Base-by-base conservation (phyloP, 1,140 invertebrate genomes). In the Micrasema minimum region DNA sequence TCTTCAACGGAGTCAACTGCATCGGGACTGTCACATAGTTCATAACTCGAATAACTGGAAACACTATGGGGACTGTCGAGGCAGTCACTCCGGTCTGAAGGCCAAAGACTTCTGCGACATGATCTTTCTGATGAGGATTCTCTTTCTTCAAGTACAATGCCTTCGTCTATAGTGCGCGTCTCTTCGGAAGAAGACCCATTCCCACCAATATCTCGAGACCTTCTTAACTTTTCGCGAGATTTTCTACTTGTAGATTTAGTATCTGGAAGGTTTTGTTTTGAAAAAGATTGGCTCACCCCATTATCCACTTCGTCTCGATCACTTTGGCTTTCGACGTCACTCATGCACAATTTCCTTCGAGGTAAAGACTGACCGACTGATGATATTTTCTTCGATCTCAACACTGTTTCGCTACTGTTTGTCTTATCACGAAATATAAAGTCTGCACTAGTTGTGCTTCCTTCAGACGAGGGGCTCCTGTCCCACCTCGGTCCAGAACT, bases 401-500 rank as follows among this genome's bases (percentile, higher is more conserved):
- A 3, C 10, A 68, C 46, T 3, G 66, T 70, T 26, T 75, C 67
- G n/a, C 53, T 46, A 46, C 37, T 67, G 2, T 11, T 22, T 4
- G 12, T 48, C 35, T 66, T 75, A 2, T 48, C 31, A 12, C 31
- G 46, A 1, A 55, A 31, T 1, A 69, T 18, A 38, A 77, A 71
- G 53, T 77, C 77, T 22, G 75, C 69, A 14, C 76, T 72, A 5
- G 74, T 76, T 31, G 74, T 76, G 65, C 74, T 76, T 10, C 83
- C 82, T 35, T 85, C 83, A 72, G 83, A 84, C 69, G 82, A 83
- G 20, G 70, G 74, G 55, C 74, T 75, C 46, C 74, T 62, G 64
- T 75, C 74, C 62, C 70, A 66, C 64, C 59, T 84, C 81, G 72
- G 80, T 81, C 69, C 80, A 22, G 35, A n/a, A 41, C 6, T 38